Evolutionary conservation across 2,113 vertebrate genomes (phyloP).

Genomic region (Chaetops frenatus): DNA sequence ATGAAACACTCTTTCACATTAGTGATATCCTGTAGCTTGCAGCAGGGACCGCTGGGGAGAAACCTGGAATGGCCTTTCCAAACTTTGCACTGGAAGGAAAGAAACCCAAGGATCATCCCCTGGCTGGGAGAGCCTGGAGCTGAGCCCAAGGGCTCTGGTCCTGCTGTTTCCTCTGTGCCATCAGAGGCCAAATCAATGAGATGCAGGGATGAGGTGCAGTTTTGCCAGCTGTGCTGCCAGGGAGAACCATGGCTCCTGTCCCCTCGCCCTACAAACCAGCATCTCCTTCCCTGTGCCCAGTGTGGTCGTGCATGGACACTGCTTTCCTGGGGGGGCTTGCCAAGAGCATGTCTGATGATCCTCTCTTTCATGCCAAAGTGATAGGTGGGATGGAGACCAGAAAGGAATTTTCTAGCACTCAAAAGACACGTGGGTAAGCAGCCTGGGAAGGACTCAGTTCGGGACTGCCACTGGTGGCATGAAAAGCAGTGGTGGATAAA

Average conservation of each 20-base stretch:
- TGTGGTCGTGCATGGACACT: not conserved
- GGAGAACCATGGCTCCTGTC: slow-evolving; percentile 34
- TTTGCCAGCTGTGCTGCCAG: slow-evolving; percentile 46
- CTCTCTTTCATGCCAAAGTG: not conserved
- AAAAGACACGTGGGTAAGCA: not conserved
- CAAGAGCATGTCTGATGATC: not conserved
- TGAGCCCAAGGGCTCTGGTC: not conserved
- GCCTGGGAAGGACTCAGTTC: not conserved
- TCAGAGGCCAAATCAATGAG: not conserved
- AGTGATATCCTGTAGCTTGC: not conserved
- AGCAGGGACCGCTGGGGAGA: not conserved
- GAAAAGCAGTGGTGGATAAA: not conserved
- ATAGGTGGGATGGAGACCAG: not conserved
- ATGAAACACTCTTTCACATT: not conserved
- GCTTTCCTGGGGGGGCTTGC: not conserved
- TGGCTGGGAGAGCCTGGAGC: not conserved
- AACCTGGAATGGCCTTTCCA: not conserved
- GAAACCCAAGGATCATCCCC: not conserved
- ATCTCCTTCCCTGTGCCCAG: slow-evolving; percentile 14
- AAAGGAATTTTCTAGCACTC: not conserved
- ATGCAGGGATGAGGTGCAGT: not conserved
- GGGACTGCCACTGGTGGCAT: not conserved
- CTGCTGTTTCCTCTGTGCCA: not conserved
- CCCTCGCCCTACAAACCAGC: not conserved
- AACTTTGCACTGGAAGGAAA: accelerated